Conservation (phyloP, 1,140 invertebrate genomes). For the Scylla paramamosain region DNA sequence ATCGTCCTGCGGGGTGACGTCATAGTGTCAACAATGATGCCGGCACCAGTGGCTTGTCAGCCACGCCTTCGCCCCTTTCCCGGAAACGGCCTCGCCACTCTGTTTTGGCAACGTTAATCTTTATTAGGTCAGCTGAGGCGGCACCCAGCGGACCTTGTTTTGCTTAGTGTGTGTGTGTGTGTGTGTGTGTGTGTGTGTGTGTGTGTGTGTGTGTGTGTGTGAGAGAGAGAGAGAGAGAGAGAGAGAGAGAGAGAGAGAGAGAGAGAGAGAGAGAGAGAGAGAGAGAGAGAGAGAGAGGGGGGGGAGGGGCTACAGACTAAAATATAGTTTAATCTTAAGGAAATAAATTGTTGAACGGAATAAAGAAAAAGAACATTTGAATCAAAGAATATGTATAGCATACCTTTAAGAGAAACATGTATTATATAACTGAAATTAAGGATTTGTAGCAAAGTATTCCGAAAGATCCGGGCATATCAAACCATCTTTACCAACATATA, state of each 20-base stretch:
- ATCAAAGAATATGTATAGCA: too few species aligned
- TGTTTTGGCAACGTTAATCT: not conserved
- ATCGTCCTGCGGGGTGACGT: not conserved
- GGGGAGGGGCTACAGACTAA: not conserved
- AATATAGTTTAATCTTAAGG: too few species aligned
- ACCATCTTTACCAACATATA: too few species aligned
- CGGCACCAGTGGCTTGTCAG: not conserved
- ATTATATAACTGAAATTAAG: too few species aligned
- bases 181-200: too few species aligned
- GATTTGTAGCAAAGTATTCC: too few species aligned
- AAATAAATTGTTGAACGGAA: too few species aligned
- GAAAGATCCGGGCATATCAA: too few species aligned
- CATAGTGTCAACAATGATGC: not conserved
- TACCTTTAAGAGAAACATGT: too few species aligned
- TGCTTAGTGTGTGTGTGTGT: not conserved
- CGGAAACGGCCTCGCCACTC: not conserved
- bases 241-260: constrained; percentile 10
- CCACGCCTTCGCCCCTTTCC: not conserved
- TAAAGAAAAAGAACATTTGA: too few species aligned
- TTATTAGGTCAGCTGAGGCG: constrained; percentile 9
- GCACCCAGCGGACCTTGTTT: not conserved
- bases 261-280: not conserved
- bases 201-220: too few species aligned
- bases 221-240: constrained; percentile 6
- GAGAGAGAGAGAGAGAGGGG: not conserved